Evolutionary conservation across 2,888 invertebrate genomes (phyloP), one percentile per base, ranked within the genome.

Genomic region (Pandemis corylana): DNA sequence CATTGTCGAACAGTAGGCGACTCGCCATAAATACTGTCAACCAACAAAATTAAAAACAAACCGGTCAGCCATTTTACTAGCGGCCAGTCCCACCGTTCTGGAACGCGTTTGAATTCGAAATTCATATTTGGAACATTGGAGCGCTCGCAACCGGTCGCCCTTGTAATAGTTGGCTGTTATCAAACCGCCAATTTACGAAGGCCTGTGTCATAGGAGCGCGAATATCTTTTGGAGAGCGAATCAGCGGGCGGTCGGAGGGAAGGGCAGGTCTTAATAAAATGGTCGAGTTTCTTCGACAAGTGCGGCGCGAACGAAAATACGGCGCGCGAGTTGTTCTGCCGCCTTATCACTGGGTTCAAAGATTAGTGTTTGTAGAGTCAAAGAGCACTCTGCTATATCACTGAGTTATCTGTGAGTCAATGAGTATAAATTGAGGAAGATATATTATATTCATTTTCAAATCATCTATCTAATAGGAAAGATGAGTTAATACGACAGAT

Each of bases 121-220:
- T 91, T 93, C 88, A 91, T 92, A 92, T 91, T 93, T 90, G 92
- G 91, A 90, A 89, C 91, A 89, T 93, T 90, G 92, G 91, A 90
- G 89, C 91, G 90, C 87, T 88, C 87, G 88, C 89, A 89, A 93
- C 93, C 91, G 91, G 94, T 92, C 92, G 94, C 94, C 94, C 94
- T 94, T 94, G 94, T 94, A 94, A 94, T 94, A 94, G 94, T 94
- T 94, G 93, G 90, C 90, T 89, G 93, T 92, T 94, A 94, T 94
- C 93, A 93, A 84, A 87, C 81, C 83, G 78, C 92, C 89, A 90
- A 77, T 81, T 78, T 82, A 78, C 46, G 5, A 68, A 79, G 90
- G 85, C 76, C 90, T 81, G 75, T 88, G 88, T 89, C 87, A 87
- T 83, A 84, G 84, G 76, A 76, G 70, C 76, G 68, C 53, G 75